Conservation (phyloP, 2,888 invertebrate genomes). For the Parnassius apollo region DNA sequence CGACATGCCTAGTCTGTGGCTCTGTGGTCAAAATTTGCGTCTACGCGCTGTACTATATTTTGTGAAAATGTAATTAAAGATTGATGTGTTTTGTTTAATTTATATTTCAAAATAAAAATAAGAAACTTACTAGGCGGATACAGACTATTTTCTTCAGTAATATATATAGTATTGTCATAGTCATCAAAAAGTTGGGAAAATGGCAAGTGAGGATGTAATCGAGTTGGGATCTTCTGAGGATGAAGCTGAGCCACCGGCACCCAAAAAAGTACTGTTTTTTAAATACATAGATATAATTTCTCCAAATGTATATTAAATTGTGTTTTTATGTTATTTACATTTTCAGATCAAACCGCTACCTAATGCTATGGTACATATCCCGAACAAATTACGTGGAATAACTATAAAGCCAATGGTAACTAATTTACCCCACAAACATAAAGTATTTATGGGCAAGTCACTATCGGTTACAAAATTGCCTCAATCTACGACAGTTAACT, state of each 20-base stretch:
- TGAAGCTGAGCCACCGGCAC: slow-evolving; percentile 56
- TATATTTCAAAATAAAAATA: too few relatives aligned
- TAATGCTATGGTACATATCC: slow-evolving; percentile 73
- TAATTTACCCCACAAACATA: slow-evolving; percentile 32
- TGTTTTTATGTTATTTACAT: slow-evolving; percentile 10
- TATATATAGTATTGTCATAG: background rate
- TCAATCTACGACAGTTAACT: slow-evolving; percentile 36
- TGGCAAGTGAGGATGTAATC: slow-evolving; percentile 70
- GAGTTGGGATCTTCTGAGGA: slow-evolving; percentile 75
- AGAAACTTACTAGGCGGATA: too few relatives aligned
- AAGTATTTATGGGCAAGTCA: slow-evolving; percentile 36
- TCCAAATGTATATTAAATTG: background rate
- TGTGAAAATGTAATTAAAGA: background rate
- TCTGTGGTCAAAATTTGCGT: background rate
- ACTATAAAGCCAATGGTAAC: slow-evolving; percentile 51
- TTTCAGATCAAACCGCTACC: slow-evolving; percentile 58
- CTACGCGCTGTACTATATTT: background rate
- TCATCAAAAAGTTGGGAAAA: slow-evolving; percentile 28
- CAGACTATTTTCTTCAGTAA: background rate
- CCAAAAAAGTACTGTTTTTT: slow-evolving; percentile 55
- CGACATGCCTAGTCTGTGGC: too few relatives aligned
- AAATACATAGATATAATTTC: background rate
- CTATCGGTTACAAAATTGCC: background rate
- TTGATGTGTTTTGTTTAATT: background rate
- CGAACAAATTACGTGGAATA: slow-evolving; percentile 49